Conservation (phyloP, 2,113 vertebrate species). For the Scomber japonicus region DNA sequence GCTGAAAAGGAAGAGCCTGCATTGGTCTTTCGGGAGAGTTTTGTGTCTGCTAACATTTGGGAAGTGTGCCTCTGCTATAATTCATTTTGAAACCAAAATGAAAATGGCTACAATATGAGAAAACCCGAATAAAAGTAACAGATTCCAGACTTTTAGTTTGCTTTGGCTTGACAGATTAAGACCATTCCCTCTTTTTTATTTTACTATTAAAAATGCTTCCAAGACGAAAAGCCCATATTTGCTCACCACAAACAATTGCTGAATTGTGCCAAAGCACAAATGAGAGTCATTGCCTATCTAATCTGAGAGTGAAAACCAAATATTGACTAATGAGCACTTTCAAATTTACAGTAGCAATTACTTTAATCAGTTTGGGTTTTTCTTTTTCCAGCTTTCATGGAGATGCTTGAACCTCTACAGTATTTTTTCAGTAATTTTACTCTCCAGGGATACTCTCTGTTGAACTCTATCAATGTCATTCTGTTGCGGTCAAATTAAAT, state of each 20-base stretch:
- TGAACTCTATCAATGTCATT: constrained; percentile 35
- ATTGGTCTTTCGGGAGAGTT: constrained; percentile 62
- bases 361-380: constrained; percentile 49
- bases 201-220: constrained; percentile 71
- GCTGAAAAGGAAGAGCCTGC: constrained; percentile 63
- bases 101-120: constrained; percentile 74
- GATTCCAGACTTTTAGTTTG: constrained; percentile 76
- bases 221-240: constrained; percentile 61
- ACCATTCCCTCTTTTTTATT: constrained; percentile 71
- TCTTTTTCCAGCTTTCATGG: constrained; percentile 18
- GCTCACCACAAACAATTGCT: constrained; percentile 65
- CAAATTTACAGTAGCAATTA: constrained; percentile 66
- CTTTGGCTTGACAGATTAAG: constrained; percentile 73
- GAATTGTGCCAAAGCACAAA: constrained; percentile 56
- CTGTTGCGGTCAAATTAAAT: constrained; percentile 35
- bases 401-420: constrained; percentile 35
- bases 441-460: constrained; percentile 20
- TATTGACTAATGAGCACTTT: constrained; percentile 71
- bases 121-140: constrained; percentile 63
- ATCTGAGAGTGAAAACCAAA: constrained; percentile 67
- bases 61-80: constrained; percentile 72
- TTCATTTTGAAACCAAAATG: constrained; percentile 79
- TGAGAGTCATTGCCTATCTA: constrained; percentile 46
- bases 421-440: constrained; percentile 44
- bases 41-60: constrained; percentile 71